Conservation (phyloP, 2,113 vertebrate genomes). For the Ardeotis arabs region DNA sequence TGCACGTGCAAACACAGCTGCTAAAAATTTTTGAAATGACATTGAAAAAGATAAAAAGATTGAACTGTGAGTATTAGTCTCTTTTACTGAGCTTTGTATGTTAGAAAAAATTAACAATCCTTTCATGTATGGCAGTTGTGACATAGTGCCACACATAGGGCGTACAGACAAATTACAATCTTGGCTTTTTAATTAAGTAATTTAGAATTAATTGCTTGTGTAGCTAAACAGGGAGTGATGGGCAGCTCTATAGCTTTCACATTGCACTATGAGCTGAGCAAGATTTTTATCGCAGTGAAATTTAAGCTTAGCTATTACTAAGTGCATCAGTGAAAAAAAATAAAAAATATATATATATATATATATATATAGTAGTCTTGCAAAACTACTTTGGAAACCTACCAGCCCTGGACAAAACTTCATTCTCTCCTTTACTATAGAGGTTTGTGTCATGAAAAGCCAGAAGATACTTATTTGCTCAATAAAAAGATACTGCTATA, state of each 20-base stretch:
- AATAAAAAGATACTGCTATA: background rate
- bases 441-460: background rate
- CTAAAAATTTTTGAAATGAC: background rate
- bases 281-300: background rate
- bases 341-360: no score
- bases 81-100: background rate
- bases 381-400: background rate
- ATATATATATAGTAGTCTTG: background rate
- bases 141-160: background rate
- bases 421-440: background rate
- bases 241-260: background rate
- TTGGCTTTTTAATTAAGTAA: background rate
- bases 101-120: background rate
- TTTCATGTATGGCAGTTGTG: background rate
- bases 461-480: background rate
- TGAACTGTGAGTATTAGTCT: background rate
- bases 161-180: background rate
- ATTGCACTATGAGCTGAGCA: background rate
- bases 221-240: background rate
- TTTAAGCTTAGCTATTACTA: background rate
- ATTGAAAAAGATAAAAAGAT: background rate
- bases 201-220: background rate
- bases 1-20: background rate
- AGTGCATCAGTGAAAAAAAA: background rate
- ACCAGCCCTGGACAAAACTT: background rate